A percentile compares a stretch with the other conserved stretches of the same genome.
These are phyloP conservation scores for Polydrusus pterygomalis DNA, from an alignment of 2,888 invertebrate genomes.

Conservation along the genomic window DNA sequence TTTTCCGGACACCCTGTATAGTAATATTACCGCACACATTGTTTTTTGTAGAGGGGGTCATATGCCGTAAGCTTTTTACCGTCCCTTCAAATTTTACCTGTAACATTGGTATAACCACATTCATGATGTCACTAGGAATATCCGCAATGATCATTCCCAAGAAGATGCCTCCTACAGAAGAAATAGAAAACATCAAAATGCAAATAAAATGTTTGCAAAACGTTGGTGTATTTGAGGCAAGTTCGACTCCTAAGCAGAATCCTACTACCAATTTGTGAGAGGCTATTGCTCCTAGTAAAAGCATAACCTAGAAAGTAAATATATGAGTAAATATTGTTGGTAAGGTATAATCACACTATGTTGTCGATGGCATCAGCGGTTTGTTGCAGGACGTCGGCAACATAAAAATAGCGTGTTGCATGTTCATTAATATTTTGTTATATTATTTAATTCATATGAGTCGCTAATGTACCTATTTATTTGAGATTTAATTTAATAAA, in stretches of 20 bases:
- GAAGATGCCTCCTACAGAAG: constrained; percentile 81
- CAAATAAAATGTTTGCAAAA: constrained; percentile 75
- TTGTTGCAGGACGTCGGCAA: no score
- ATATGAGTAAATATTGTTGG: background rate
- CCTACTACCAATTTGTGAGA: constrained; percentile 89
- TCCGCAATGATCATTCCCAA: constrained; percentile 78
- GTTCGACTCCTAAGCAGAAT: constrained; percentile 86
- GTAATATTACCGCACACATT: no score
- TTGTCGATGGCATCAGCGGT: no score
- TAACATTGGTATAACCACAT: constrained; percentile 76
- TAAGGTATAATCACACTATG: no score
- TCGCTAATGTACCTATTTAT: no score
- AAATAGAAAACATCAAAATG: constrained; percentile 79
- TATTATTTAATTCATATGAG: no score
- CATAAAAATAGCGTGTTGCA: no score
- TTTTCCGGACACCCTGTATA: no score
- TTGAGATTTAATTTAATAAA: no score
- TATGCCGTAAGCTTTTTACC: no score
- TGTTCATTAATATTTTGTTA: no score
- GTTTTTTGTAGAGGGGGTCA: no score
- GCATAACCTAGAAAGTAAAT: constrained; percentile 72
- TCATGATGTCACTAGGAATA: constrained; percentile 72
- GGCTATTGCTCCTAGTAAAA: constrained; percentile 81
- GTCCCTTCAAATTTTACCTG: constrained; percentile 72
- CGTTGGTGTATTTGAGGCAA: constrained; percentile 70